Evolutionary conservation across 2,888 invertebrate species (phyloP).

Genomic region (Cylindroiulus punctatus): DNA sequence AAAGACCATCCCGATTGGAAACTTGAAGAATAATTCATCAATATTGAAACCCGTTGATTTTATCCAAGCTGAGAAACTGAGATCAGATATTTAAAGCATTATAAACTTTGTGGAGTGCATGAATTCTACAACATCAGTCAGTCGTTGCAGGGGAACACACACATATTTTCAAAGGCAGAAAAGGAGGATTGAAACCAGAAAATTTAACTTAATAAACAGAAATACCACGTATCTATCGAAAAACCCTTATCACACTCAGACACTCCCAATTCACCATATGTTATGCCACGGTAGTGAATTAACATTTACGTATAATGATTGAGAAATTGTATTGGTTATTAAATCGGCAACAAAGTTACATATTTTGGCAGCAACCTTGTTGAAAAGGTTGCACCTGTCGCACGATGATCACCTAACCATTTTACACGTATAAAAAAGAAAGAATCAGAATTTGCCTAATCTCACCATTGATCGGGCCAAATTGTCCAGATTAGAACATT

Average conservation of each 20-base stretch:
- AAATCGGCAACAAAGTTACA: not conserved
- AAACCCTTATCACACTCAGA: not conserved
- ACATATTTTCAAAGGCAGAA: not conserved
- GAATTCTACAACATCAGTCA: not conserved
- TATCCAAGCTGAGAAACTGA: not conserved
- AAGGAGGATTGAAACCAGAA: not conserved
- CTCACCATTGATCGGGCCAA: not conserved
- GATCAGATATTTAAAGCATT: not conserved
- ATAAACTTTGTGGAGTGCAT: not conserved
- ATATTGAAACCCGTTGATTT: not conserved
- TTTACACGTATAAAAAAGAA: not conserved
- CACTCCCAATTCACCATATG: not conserved
- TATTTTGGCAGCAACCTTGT: not conserved
- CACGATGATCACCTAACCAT: not conserved
- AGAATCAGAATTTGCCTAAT: not conserved
- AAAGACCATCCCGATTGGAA: not conserved
- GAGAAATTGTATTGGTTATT: not conserved
- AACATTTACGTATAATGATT: slow-evolving; percentile 7
- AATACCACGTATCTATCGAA: not conserved
- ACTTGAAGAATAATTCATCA: not conserved
- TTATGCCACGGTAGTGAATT: slow-evolving; percentile 8
- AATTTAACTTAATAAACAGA: not conserved
- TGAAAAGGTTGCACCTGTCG: not conserved
- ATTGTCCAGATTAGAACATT: not conserved
- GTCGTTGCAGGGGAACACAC: not conserved